phyloP scores from a whole-genome alignment of 2,113 vertebrate species.

The Ondatra zibethicus region DNA sequence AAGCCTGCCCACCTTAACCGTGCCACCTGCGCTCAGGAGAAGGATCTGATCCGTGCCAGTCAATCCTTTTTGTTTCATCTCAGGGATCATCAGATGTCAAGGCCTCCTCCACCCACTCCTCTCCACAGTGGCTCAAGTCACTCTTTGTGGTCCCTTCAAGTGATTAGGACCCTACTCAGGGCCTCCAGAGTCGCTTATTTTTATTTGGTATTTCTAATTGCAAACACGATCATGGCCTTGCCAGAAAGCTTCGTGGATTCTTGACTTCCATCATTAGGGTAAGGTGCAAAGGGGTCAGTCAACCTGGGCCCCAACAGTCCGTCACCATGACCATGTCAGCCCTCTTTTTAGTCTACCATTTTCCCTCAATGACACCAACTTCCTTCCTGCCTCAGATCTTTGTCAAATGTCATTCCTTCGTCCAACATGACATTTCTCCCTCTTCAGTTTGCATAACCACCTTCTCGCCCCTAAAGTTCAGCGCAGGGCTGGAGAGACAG shows the following conservation, averaged over 20 bases:
- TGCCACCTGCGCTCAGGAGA: background rate
- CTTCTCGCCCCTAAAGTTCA: background rate
- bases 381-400: background rate
- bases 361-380: background rate
- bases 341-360: accelerated
- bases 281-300: background rate
- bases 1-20: background rate
- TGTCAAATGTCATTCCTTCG: accelerated
- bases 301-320: accelerated
- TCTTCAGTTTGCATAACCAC: background rate
- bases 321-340: accelerated
- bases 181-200: background rate
- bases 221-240: accelerated
- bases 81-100: background rate
- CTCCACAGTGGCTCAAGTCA: background rate
- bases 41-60: accelerated
- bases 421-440: accelerated
- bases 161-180: background rate
- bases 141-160: accelerated
- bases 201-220: background rate
- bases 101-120: background rate
- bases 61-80: background rate
- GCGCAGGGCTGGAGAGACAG: background rate
- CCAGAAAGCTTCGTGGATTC: background rate
- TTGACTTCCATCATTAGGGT: background rate